Evolutionary conservation across 2,797 vertebrate genomes (phyloP), one percentile per base, ranked within the genome.

Genomic region (Fistularia commersonii): DNA sequence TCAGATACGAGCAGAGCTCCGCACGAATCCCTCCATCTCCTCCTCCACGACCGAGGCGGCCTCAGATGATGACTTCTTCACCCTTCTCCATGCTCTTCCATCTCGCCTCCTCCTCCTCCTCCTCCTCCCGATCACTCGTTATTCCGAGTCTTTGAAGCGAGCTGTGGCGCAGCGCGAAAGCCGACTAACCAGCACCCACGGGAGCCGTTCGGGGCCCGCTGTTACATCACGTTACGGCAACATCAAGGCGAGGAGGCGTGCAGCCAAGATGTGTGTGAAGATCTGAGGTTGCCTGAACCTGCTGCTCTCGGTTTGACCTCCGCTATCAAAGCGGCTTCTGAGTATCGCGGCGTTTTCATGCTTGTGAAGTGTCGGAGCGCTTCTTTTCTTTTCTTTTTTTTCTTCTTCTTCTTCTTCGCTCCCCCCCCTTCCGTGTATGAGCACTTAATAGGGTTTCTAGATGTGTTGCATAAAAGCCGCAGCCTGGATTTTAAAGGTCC

Each of bases 231-330:
- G 63, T 68, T 61, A 61, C 48, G 44, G 66, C 64, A 80, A 78
- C 74, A 78, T 81, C 77, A 81, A 80, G 76, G 68, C 0, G 52
- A 35, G 36, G 35, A 48, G 66, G 51, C 8, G 12, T 37, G 11
- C 31, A 39, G 49, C 36, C 38, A 11, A 8, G 41, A 45, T 37
- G 48, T 31, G 23, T 23, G 61, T 54, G 69, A 42, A 73, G 65
- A 76, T 78, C 65, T 70, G 66, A 68, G 58, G 51, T 64, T 64
- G 67, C 41, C 11, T 72, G 65, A 76, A 81, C 72, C 75, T 46
- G 71, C 70, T 78, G 74, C 73, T 79, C 81, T 59, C 1, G 0
- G 51, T 69, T 61, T 79, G 81, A 83, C 81, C 81, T 69, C 60
- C 0, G 23, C 59, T 62, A 80, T 83, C 74, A 83, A 80, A 83